Evolutionary conservation across 2,888 invertebrate genomes (phyloP).

Genomic region (Gonocerus acuteangulatus): DNA sequence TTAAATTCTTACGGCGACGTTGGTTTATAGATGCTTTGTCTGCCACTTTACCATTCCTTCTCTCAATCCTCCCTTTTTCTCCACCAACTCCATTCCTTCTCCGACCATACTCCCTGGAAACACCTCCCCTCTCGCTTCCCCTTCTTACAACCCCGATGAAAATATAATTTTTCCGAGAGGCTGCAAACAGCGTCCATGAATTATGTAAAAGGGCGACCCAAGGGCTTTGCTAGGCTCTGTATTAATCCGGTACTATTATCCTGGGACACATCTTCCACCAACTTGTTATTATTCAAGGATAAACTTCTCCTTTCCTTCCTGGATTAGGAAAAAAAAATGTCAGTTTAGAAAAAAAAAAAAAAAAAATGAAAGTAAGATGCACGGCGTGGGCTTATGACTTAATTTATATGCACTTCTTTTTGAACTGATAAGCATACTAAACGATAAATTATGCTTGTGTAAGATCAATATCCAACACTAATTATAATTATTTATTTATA

Average conservation of each 20-base stretch:
- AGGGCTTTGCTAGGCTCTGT: slow-evolving; percentile 9
- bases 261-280: slow-evolving; percentile 20
- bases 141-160: neutral
- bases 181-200: slow-evolving; percentile 15
- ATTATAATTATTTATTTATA: no score
- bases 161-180: neutral
- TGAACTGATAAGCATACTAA: no score
- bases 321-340: slow-evolving; percentile 17
- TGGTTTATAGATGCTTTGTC: no score
- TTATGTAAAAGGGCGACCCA: slow-evolving; percentile 1
- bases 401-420: no score
- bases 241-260: slow-evolving; percentile 18
- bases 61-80: no score
- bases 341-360: neutral
- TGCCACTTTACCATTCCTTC: no score
- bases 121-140: no score
- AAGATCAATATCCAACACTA: no score
- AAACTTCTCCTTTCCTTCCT: neutral
- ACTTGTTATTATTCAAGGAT: slow-evolving; percentile 19
- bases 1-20: no score
- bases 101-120: no score
- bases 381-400: neutral
- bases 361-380: neutral
- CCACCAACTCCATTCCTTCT: no score
- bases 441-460: neutral